phyloP scores from a whole-genome alignment of 2,797 vertebrate genomes.

The Pampus argenteus region DNA sequence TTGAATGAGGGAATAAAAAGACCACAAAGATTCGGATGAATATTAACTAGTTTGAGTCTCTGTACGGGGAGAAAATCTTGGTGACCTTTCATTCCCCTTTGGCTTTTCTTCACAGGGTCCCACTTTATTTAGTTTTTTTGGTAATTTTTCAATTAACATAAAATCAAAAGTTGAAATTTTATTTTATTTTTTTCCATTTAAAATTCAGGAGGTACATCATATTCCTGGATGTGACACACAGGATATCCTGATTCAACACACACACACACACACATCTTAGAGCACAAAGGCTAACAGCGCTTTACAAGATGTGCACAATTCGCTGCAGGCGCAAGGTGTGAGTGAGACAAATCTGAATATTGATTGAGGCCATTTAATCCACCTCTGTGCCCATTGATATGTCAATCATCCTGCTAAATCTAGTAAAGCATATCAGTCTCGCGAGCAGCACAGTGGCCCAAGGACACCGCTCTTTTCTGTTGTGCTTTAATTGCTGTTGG shows the following conservation, averaged over 20 bases:
- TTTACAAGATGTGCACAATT: slow-evolving; percentile 59
- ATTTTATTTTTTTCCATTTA: slow-evolving; percentile 5
- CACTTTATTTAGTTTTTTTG: slow-evolving; percentile 30
- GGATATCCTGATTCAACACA: slow-evolving; percentile 34
- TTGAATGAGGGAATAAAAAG: slow-evolving; percentile 65
- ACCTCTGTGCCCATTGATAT: slow-evolving; percentile 69
- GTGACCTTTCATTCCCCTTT: slow-evolving; percentile 47
- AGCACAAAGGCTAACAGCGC: slow-evolving; percentile 45
- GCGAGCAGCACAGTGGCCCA: slow-evolving; percentile 55
- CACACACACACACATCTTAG: slow-evolving; percentile 29
- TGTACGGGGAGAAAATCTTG: slow-evolving; percentile 30
- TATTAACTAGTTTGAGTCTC: slow-evolving; percentile 55
- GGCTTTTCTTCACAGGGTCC: background rate
- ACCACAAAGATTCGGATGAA: slow-evolving; percentile 66
- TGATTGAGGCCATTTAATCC: slow-evolving; percentile 73
- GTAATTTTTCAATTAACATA: slow-evolving; percentile 38
- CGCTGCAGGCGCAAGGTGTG: slow-evolving; percentile 36
- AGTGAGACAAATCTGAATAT: slow-evolving; percentile 76
- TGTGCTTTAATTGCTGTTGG: slow-evolving; percentile 77
- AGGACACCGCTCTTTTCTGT: slow-evolving; percentile 67
- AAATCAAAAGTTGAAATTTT: slow-evolving; percentile 9
- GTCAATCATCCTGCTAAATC: slow-evolving; percentile 76
- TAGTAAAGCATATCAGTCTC: slow-evolving; percentile 57
- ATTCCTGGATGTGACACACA: slow-evolving; percentile 26
- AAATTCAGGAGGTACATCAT: slow-evolving; percentile 14